Evolutionary conservation across 2,888 invertebrate genomes (phyloP), one percentile per base, ranked within the genome.

Genomic region (Peribatodes rhomboidaria): DNA sequence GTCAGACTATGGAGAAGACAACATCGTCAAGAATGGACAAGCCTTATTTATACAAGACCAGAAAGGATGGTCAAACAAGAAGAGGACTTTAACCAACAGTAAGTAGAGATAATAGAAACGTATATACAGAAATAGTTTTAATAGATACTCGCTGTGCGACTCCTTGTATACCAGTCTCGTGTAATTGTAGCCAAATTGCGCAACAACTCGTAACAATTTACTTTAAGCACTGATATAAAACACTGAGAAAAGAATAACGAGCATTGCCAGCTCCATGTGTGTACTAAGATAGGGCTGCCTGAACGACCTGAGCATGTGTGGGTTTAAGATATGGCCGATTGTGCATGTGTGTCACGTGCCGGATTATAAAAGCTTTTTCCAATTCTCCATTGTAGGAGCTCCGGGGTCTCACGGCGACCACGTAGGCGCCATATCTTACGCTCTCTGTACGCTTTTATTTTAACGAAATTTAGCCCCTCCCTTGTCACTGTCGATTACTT

Each of bases 341-440:
- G 84, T 77, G 82, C 89, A 93, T 93, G 92, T 92, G 83, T 86
- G 90, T 92, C 93, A 92, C 93, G 93, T 87, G 79, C 86, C 80
- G 91, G 93, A 93, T 93, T 92, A 93, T 93, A 93, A 92, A 92
- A 93, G 92, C 92, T 91, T 93, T 93, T 93, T 93, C 93, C 92
- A 92, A 93, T 93, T 92, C 92, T 89, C 92, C 86, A 89, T 89
- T 88, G 92, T 87, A 84, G 85, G 81, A 87, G 87, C 86, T 83
- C 87, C 80, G 85, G 83, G 88, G 85, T 85, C 86, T 85, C 86
- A 77, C 86, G 84, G 87, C 86, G 88, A 88, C 92, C 93, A 93
- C 93, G 93, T 93, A 91, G 89, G 88, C 87, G 90, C 92, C 87
- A 92, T 93, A 93, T 93, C 92, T 93, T 92, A 86, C 85, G 85